These are phyloP conservation scores for Helicoverpa assulta DNA, from an alignment of 2,888 invertebrate species.

Conservation along the genomic window DNA sequence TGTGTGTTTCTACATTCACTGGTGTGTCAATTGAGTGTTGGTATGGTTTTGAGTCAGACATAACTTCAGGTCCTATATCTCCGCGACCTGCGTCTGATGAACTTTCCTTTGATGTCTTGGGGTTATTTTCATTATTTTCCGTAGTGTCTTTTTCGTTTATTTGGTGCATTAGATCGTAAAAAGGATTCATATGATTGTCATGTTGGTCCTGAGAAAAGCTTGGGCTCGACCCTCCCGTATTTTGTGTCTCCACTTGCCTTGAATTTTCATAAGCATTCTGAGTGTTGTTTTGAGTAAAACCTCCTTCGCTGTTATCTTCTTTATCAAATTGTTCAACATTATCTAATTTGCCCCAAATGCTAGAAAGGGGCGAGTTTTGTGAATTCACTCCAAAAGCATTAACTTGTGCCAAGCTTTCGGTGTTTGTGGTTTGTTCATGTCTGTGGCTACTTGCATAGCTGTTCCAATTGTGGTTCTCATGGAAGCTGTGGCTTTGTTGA, in stretches of 20 bases:
- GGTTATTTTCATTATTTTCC: constrained; percentile 22
- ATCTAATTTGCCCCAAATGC: constrained; percentile 67
- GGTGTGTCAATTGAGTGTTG: constrained; percentile 17
- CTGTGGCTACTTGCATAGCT: constrained; percentile 28
- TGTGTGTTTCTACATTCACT: constrained; percentile 34
- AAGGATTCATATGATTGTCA: constrained; percentile 21
- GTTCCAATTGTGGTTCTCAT: constrained; percentile 30
- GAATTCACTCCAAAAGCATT: constrained; percentile 25
- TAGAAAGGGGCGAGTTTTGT: constrained; percentile 50
- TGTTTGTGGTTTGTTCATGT: constrained; percentile 42
- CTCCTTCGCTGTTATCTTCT: constrained; percentile 27
- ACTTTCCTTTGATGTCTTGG: constrained; percentile 32
- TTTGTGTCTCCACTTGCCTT: constrained; percentile 11
- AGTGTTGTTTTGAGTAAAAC: constrained; percentile 20
- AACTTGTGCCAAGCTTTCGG: constrained; percentile 28
- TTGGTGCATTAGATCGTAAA: not conserved
- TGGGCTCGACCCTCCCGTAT: not conserved
- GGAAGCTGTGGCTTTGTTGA: constrained; percentile 25
- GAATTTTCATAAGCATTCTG: constrained; percentile 27
- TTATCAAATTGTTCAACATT: constrained; percentile 55
- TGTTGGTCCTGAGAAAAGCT: constrained; percentile 20
- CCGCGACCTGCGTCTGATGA: constrained; percentile 66
- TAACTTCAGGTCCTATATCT: constrained; percentile 67
- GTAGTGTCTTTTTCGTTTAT: constrained; percentile 6
- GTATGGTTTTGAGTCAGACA: constrained; percentile 13